Percentiles rank a stretch among this genome's conserved stretches.
Conservation (phyloP, 2,113 vertebrate species). For the Podarcis raffonei region DNA sequence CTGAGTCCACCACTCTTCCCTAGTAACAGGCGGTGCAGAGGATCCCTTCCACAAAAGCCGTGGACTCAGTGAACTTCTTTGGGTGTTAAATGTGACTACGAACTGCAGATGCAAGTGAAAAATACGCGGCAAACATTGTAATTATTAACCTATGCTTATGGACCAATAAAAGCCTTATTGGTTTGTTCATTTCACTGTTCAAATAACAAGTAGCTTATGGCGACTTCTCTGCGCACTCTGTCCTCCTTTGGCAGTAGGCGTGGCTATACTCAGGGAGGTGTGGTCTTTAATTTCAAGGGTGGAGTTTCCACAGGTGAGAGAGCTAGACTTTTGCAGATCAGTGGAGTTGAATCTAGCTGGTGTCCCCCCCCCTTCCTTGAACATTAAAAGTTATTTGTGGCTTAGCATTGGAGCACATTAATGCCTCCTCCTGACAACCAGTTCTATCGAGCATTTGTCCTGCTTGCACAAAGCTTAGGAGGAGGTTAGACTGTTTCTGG, state of each 20-base stretch:
- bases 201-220: not conserved
- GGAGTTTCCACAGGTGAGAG: not conserved
- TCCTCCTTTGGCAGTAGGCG: not conserved
- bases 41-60: not conserved
- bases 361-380: not conserved
- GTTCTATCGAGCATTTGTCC: too few species aligned
- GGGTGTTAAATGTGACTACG: not conserved
- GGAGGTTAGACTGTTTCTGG: too few species aligned
- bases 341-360: not conserved
- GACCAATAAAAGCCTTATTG: not conserved
- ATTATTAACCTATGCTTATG: not conserved
- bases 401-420: too few species aligned
- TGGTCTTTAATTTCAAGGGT: not conserved
- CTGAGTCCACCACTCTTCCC: not conserved
- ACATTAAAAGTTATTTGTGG: not conserved
- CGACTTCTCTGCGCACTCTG: not conserved
- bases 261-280: not conserved
- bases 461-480: too few species aligned
- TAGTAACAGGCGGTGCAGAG: not conserved
- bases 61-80: not conserved
- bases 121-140: not conserved
- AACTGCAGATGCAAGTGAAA: not conserved
- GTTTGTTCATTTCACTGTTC: slow-evolving; percentile 1
- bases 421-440: not conserved
- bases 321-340: not conserved